These are phyloP conservation scores for Barypeithes pellucidus DNA, from an alignment of 2,888 invertebrate genomes.

Conservation along the genomic window DNA sequence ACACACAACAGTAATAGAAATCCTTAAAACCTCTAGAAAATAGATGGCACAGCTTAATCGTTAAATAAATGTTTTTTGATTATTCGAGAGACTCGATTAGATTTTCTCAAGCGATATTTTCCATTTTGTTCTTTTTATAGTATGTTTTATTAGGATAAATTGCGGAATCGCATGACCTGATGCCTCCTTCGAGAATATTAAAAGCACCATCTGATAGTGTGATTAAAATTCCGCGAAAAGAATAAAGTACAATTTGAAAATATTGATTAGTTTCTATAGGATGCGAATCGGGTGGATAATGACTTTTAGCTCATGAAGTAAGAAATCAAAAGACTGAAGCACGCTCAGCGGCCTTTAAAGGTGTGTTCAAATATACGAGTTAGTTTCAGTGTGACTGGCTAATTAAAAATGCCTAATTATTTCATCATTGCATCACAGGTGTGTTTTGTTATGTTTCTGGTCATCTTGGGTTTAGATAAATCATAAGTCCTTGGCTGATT, in stretches of 20 bases:
- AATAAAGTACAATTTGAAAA: constrained; percentile 6
- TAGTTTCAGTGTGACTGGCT: too few relatives aligned
- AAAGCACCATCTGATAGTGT: constrained; percentile 5
- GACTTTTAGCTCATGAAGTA: background rate
- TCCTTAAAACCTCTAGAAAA: background rate
- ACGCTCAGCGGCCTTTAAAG: too few relatives aligned
- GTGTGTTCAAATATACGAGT: too few relatives aligned
- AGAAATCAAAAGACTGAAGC: too few relatives aligned
- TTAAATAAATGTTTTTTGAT: constrained; percentile 17
- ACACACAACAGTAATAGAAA: background rate
- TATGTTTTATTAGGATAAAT: constrained; percentile 24
- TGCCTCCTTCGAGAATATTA: constrained; percentile 2
- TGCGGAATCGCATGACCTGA: background rate
- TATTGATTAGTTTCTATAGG: background rate
- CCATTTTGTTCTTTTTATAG: constrained; percentile 20
- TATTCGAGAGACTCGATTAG: background rate
- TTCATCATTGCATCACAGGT: too few relatives aligned
- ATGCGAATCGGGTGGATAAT: background rate
- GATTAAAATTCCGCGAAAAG: constrained; percentile 18
- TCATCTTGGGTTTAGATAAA: too few relatives aligned
- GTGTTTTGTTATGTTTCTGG: too few relatives aligned
- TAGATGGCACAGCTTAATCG: background rate
- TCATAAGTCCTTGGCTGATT: too few relatives aligned
- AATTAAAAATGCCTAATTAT: too few relatives aligned
- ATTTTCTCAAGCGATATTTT: constrained; percentile 13